A percentile compares a stretch with the other conserved stretches of the same genome.
These are phyloP conservation scores for Drosophila pseudoobscura DNA, from an alignment of 1,140 invertebrate genomes.

Conservation along the genomic window DNA sequence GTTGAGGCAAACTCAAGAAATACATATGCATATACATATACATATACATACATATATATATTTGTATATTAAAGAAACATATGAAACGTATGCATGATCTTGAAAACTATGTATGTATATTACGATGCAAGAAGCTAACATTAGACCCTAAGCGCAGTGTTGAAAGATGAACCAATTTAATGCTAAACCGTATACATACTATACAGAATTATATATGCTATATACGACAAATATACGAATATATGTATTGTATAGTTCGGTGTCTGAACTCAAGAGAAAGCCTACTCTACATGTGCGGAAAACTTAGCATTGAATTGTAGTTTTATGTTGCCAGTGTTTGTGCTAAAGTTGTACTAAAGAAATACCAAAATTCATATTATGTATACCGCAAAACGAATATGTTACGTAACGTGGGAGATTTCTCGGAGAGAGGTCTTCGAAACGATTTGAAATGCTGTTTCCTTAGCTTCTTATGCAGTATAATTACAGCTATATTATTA, in stretches of 20 bases:
- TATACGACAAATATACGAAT: background rate
- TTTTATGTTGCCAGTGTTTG: slow-evolving; percentile 42
- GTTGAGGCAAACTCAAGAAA: slow-evolving; percentile 37
- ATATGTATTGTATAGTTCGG: slow-evolving; percentile 19
- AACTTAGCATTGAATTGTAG: slow-evolving; percentile 32
- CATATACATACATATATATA: slow-evolving; percentile 28
- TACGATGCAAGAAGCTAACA: slow-evolving; percentile 44
- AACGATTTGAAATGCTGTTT: slow-evolving; percentile 51
- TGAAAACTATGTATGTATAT: slow-evolving; percentile 1
- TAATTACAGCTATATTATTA: slow-evolving; percentile 40
- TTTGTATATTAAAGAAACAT: slow-evolving; percentile 24
- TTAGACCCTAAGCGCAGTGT: slow-evolving; percentile 53
- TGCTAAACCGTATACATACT: slow-evolving; percentile 10
- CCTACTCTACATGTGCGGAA: slow-evolving; percentile 4
- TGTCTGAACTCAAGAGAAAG: slow-evolving; percentile 21
- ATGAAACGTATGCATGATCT: slow-evolving; percentile 22
- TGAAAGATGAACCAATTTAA: slow-evolving; percentile 62
- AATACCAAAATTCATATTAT: background rate
- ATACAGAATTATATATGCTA: background rate
- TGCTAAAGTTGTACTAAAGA: slow-evolving; percentile 1
- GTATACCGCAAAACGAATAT: slow-evolving; percentile 15
- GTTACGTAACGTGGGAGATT: slow-evolving; percentile 13
- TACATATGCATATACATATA: slow-evolving; percentile 19
- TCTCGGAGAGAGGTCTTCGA: slow-evolving; percentile 20
- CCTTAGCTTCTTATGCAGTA: slow-evolving; percentile 71